Evolutionary conservation across 1,140 invertebrate genomes (phyloP), one percentile per base, ranked within the genome.

Genomic region (Pseudomyrmex concolor): DNA sequence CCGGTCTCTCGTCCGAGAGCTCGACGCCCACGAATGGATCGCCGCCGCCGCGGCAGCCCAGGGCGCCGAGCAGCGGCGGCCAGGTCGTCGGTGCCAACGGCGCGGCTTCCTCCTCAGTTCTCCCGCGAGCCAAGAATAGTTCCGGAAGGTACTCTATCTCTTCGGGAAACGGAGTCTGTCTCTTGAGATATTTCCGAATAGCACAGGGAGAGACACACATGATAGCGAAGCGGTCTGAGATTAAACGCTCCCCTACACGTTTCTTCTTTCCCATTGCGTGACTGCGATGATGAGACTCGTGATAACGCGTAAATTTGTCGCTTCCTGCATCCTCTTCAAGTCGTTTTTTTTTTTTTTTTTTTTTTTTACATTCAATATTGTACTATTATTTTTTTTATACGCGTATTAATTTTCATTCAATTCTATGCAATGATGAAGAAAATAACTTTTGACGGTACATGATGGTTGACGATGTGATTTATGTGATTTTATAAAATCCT

Each of bases 1-100:
- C 94, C 15, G 93, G 93, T 2, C 85, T 94, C 45, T 94, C 94
- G 0, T 94, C 93, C 19, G 94, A 93, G 67, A 91, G 91, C 64
- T 92, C 93, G 57, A 94, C 93, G 43, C 94, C 94, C 5, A 92
- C 91, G 15, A 90, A 90, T 7, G 92, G 91, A 43, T 94, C 94
- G n/a, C 93, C 94, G 50, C 90, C 91, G 0, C 91, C 92, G 9
- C 90, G 92, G 10, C 93, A 93, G 64, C 85, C 84, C 10, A 92
- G 85, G 67, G 17, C 82, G 13, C 19, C 78, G n/a, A 66, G 81
- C 48, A 86, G 76, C 9, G 45, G 54, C 51, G 45, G 54, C 51
- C 76, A 59, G 25, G 84, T 86, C 66, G 86, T 86, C 48, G n/a
- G 64, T 22, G 34, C 2, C 51, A 43, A 19, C 25, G 78, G 50